Base-by-base conservation (phyloP, 2,888 invertebrate species). In the Phlogophora meticulosa region DNA sequence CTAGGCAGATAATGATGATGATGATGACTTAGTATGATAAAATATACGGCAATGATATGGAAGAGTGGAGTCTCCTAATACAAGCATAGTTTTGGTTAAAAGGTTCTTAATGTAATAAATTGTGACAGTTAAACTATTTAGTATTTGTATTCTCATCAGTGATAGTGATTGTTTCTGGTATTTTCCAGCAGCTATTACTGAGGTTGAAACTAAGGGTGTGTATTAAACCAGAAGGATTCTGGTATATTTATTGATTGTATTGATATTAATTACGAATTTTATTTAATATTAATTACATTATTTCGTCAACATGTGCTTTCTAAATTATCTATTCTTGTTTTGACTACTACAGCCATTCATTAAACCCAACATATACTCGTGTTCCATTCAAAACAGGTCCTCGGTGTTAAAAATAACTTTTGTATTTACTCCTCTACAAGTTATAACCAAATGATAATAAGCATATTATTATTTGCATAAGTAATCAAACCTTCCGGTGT, bases 401-500 rank as follows among this genome's bases (percentile, higher is more conserved):
- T 11, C 28, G n/a, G 34, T 42, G n/a, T 36, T 42, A 7, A 34
- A 48, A 65, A 43, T 11, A 49, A 17, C 4, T 43, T 32, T 17
- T 24, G 3, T 5, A 40, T 48, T 28, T 28, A 24, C 36, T 36
- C 10, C 40, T 17, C 13, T 36, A 36, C 10, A 34, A 40, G 34
- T 17, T 3, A 10, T 40, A 48, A 36, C 17, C 22, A 45, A 40
- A 36, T 9, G 32, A 43, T 43, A 72, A 32, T 40, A 43, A 52
- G 55, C 11, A 20, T 36, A 75, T n/a, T n/a, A n/a, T n/a, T n/a
- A n/a, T 60, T 71, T 71, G 38, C 38, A 11, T 11, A 59, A 43
- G 28, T 59, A 48, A 71, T 71, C 17, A 71, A 20, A 65, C 9
- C 52, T 59, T 56, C 45, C 51, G 68, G 66, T 72, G 72, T 34